A percentile compares a stretch with the other conserved stretches of the same genome.
Conservation (phyloP, 2,113 vertebrate genomes). For the Lampris megalopsis region DNA sequence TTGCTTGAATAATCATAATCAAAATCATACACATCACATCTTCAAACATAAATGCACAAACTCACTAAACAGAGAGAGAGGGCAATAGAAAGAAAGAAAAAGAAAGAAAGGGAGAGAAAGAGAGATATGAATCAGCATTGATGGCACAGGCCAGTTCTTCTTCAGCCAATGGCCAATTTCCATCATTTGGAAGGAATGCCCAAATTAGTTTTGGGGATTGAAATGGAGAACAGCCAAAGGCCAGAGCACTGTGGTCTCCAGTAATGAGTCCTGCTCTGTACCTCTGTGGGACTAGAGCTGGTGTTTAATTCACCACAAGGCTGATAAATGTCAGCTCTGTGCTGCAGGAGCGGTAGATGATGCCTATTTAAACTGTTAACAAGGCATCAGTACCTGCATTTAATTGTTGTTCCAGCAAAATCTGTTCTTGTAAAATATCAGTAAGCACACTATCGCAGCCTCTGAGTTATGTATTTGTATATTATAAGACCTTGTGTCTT, state of each 20-base stretch:
- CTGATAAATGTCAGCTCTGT: slow-evolving; percentile 38
- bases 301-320: background rate
- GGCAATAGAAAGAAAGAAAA: too few species aligned
- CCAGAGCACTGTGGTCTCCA: background rate
- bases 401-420: slow-evolving; percentile 13
- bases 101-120: too few species aligned
- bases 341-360: background rate
- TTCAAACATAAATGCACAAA: too few species aligned
- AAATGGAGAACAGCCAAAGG: background rate
- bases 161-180: background rate
- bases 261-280: background rate
- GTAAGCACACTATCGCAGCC: background rate
- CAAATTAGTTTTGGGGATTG: slow-evolving; percentile 31
- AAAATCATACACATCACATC: too few species aligned
- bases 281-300: background rate
- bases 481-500: background rate
- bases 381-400: slow-evolving; percentile 34
- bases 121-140: too few species aligned
- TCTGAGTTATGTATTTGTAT: background rate
- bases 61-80: too few species aligned
- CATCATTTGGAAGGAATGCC: slow-evolving; percentile 30
- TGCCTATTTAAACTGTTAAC: slow-evolving; percentile 10
- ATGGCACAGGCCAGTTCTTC: background rate
- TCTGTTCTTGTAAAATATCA: background rate
- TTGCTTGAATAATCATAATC: too few species aligned